Base-by-base conservation (phyloP, 2,888 invertebrate genomes). In the Lysandra bellargus region DNA sequence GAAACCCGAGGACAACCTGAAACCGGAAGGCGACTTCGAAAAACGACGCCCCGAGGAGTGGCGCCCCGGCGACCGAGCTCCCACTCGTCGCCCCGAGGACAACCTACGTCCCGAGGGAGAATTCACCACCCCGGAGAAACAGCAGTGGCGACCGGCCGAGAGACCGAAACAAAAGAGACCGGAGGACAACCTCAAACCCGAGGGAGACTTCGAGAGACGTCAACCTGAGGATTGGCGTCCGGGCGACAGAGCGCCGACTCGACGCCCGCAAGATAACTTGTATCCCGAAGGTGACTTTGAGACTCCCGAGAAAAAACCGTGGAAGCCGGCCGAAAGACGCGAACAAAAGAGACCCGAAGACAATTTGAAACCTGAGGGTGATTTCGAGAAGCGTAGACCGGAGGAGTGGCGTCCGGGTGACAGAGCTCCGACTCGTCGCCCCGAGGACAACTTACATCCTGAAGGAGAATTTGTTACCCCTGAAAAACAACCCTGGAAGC, bases 241-340 rank as follows among this genome's bases (percentile, higher is more conserved):
- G 4, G 95, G 93, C n/a, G 96, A 96, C 80, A 88, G 93, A 49
- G 91, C 69, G 12, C 69, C 69, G 17, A 69, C 69, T 69, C 69
- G 69, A 33, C 69, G 69, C 33, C 69, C 87, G 3, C 81, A 86
- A 61, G 95, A 95, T 83, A 94, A 95, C 83, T 84, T 95, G 0
- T 87, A 87, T 81, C 94, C 95, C 0, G 95, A 96, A 86, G 96
- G 96, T 5, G 94, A 95, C 30, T 91, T 91, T 77, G 92, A 92
- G 83, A 86, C 86, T 83, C 84, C 88, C 82, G 83, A 86, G 79
- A 88, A 88, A 40, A 88, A 90, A 4, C 84, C 90, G 81, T 95
- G 92, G 91, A 82, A 83, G 76, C 95, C 94, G 1, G 95, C 90
- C 78, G 95, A 90, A 82, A 85, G 90, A 72, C 91, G 88, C 14